Conservation (phyloP, 1,140 invertebrate genomes). For the Uloborus diversus region DNA sequence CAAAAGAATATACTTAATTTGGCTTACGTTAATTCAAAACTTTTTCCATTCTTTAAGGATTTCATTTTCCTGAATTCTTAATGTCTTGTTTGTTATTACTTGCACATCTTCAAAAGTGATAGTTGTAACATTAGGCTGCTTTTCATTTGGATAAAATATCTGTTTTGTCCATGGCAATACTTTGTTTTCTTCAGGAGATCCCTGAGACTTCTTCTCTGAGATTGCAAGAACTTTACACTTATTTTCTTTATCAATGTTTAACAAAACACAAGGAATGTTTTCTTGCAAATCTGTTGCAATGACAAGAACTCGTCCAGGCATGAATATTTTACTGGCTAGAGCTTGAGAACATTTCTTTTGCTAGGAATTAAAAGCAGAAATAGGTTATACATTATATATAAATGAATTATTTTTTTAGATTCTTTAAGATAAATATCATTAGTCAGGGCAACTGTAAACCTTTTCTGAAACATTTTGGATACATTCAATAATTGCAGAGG, state of each 20-base stretch:
- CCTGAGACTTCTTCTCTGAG: background rate
- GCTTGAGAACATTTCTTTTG: slow-evolving; percentile 23
- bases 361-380: slow-evolving; percentile 14
- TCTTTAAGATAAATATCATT: too few relatives aligned
- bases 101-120: slow-evolving; percentile 12
- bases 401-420: too few relatives aligned
- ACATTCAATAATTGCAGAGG: too few relatives aligned
- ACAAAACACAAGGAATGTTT: slow-evolving; percentile 22
- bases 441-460: too few relatives aligned
- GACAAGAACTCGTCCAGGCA: slow-evolving; percentile 18
- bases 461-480: too few relatives aligned
- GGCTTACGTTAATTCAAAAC: background rate
- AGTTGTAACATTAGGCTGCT: slow-evolving; percentile 12
- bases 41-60: slow-evolving; percentile 32
- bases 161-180: slow-evolving; percentile 18
- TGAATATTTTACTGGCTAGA: background rate
- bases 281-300: background rate
- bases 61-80: slow-evolving; percentile 24
- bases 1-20: background rate
- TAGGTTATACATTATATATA: too few relatives aligned
- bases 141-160: slow-evolving; percentile 31
- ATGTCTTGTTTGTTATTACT: slow-evolving; percentile 23
- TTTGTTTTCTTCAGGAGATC: background rate
- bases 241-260: slow-evolving; percentile 35
- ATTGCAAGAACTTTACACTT: slow-evolving; percentile 37